Evolutionary conservation across 2,888 invertebrate genomes (phyloP).

Genomic region (Pemphredon lugubris): DNA sequence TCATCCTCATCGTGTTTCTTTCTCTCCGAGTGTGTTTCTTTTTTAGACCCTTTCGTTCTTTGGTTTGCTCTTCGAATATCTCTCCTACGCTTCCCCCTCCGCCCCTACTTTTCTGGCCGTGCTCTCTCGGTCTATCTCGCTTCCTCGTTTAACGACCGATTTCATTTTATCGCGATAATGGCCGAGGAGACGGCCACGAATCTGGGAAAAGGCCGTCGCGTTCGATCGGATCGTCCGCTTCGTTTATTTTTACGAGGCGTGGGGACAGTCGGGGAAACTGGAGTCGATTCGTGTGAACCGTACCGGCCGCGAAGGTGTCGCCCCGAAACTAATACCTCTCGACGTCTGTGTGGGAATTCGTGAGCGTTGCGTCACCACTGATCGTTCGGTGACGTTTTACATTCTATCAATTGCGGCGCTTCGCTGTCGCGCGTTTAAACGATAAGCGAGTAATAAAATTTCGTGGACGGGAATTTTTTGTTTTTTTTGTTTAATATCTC

Average conservation of each 20-base stretch:
- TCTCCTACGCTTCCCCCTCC: too few relatives aligned
- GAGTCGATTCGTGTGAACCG: slow-evolving; percentile 4
- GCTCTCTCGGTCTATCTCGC: slow-evolving; percentile 40
- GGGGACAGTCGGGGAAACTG: slow-evolving; percentile 6
- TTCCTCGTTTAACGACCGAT: slow-evolving; percentile 71
- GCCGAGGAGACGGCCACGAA: slow-evolving; percentile 45
- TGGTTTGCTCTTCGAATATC: too few relatives aligned
- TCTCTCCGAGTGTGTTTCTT: too few relatives aligned
- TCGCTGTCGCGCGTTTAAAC: background rate
- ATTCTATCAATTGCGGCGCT: slow-evolving; percentile 2
- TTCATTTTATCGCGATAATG: slow-evolving; percentile 68
- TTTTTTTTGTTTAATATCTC: too few relatives aligned
- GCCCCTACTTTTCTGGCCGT: slow-evolving; percentile 15
- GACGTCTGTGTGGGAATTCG: slow-evolving; percentile 8
- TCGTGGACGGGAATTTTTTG: too few relatives aligned
- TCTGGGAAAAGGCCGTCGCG: slow-evolving; percentile 43
- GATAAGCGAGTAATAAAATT: background rate
- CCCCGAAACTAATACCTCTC: too few relatives aligned
- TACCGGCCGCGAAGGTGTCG: background rate
- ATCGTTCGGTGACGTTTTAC: background rate
- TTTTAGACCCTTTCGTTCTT: slow-evolving; percentile 5
- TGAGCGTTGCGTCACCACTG: slow-evolving; percentile 33
- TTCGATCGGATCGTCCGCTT: slow-evolving; percentile 32
- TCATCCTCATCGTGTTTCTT: too few relatives aligned
- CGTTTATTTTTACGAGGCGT: slow-evolving; percentile 30